A percentile compares a stretch with the other conserved stretches of the same genome.
Evolutionary conservation across 2,113 vertebrate species (phyloP).

Genomic region (Mohoua ochrocephala): DNA sequence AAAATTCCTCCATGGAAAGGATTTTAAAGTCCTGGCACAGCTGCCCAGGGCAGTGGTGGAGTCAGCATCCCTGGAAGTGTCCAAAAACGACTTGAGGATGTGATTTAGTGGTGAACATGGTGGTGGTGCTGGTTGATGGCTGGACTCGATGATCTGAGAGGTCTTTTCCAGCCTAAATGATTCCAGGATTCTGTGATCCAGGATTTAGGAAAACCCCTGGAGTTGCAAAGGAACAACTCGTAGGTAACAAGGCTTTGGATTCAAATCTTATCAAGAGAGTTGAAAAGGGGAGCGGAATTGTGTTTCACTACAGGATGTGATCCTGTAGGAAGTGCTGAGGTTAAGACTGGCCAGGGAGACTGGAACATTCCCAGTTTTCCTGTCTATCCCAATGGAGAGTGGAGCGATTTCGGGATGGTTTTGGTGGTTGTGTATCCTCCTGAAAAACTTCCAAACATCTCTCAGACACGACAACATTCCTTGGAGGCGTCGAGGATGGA

Average conservation of each 20-base stretch:
- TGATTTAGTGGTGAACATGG: neutral
- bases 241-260: neutral
- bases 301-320: neutral
- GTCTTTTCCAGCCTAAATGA: neutral
- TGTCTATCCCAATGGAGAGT: neutral
- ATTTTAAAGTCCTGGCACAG: neutral
- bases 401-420: neutral
- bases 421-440: neutral
- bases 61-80: neutral
- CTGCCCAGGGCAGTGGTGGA: neutral
- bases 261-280: neutral
- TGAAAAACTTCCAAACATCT: neutral
- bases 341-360: neutral
- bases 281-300: neutral
- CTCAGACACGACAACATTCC: neutral
- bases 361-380: neutral
- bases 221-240: neutral
- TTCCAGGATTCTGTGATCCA: neutral
- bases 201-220: neutral
- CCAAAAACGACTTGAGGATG: fast-evolving
- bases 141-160: neutral
- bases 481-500: neutral
- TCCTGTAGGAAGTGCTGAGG: neutral
- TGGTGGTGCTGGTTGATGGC: neutral
- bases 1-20: neutral